A percentile compares a stretch with the other conserved stretches of the same genome.
These are phyloP conservation scores for Listronotus bonariensis DNA, from an alignment of 1,140 invertebrate species.

Conservation along the genomic window DNA sequence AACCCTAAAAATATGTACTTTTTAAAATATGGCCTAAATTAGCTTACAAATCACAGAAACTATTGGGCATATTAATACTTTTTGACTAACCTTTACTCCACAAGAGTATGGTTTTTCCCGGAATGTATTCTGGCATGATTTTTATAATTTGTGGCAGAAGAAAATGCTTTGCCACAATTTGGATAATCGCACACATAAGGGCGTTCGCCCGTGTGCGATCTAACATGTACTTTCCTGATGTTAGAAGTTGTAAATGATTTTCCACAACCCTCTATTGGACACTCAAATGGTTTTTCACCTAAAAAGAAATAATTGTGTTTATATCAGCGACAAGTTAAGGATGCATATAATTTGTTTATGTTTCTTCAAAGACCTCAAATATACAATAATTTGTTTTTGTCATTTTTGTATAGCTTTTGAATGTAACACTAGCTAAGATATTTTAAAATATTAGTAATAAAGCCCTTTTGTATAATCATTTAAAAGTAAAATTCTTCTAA, in stretches of 20 bases:
- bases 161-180: conserved; percentile 66
- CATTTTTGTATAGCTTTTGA: too few relatives aligned
- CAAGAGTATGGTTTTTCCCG: conserved; percentile 59
- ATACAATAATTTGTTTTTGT: too few relatives aligned
- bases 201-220: conserved; percentile 68
- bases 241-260: conserved; percentile 76
- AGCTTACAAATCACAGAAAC: too few relatives aligned
- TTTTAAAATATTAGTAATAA: too few relatives aligned
- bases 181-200: conserved; percentile 66
- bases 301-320: conserved; percentile 14
- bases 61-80: neutral
- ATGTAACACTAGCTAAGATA: too few relatives aligned
- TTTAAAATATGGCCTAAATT: too few relatives aligned
- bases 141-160: conserved; percentile 63
- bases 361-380: too few relatives aligned
- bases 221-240: conserved; percentile 69
- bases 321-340: too few relatives aligned
- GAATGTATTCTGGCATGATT: conserved; percentile 66
- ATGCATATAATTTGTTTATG: too few relatives aligned
- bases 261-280: conserved; percentile 67
- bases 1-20: conserved; percentile 57
- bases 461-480: too few relatives aligned
- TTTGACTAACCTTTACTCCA: conserved; percentile 51
- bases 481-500: too few relatives aligned
- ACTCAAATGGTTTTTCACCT: conserved; percentile 69